A percentile compares a stretch with the other conserved stretches of the same genome.
Evolutionary conservation across 2,888 invertebrate species (phyloP).

Genomic region (Achlya flavicornis): DNA sequence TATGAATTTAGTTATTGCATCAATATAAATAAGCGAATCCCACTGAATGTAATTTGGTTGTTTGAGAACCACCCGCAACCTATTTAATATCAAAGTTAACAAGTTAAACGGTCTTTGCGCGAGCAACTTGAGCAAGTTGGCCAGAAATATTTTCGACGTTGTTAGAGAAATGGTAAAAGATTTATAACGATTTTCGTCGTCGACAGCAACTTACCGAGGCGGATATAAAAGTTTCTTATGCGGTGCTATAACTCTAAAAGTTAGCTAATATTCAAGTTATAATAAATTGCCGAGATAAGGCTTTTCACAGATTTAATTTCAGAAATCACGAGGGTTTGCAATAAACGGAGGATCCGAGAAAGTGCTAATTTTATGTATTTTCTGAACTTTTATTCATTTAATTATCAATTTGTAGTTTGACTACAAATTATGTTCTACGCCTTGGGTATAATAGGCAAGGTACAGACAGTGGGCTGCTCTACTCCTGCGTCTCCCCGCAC

Average conservation of each 20-base stretch:
- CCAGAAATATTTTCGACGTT: conserved; percentile 49
- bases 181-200: conserved; percentile 62
- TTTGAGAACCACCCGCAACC: conserved; percentile 36
- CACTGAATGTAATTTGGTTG: conserved; percentile 33
- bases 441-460: no score
- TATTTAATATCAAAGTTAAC: conserved; percentile 46
- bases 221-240: conserved; percentile 55
- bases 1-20: background rate
- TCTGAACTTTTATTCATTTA: no score
- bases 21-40: background rate
- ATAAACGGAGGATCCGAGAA: background rate
- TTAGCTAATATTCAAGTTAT: conserved; percentile 64
- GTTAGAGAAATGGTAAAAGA: conserved; percentile 57
- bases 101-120: conserved; percentile 46
- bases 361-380: background rate
- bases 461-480: no score
- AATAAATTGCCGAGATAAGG: conserved; percentile 63
- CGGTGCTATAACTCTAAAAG: conserved; percentile 60
- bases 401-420: no score
- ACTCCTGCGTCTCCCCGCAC: no score
- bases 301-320: conserved; percentile 55
- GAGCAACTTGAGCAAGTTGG: conserved; percentile 38
- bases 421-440: no score
- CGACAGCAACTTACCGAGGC: conserved; percentile 54
- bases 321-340: conserved; percentile 34